Base-by-base conservation (phyloP, 1,140 invertebrate species). In the Pinna nobilis region DNA sequence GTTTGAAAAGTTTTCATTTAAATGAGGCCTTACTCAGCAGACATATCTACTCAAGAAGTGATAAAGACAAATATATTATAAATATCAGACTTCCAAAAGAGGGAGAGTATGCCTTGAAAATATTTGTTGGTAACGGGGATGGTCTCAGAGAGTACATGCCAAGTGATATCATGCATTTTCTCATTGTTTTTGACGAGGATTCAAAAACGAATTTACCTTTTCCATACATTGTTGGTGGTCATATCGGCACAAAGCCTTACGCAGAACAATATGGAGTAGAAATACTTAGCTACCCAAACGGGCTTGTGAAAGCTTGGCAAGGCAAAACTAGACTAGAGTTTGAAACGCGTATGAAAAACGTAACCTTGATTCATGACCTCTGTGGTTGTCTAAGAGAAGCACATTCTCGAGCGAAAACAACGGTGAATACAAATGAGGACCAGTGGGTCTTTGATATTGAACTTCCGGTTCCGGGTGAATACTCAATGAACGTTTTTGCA, bases 61-160 rank as follows among this genome's bases (percentile, higher is more conserved):
- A 74, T 5, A 47, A 35, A 35, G 66, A 65, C 3, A 69, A 53
- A 33, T 74, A 57, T 44, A 49, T 69, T 15, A 51, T 67, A 32
- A 63, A 74, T 25, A 9, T 74, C 18, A 61, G 47, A n/a, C 32
- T 74, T 49, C 65, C 72, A 41, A 47, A 55, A 20, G 65, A 53
- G 33, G 72, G 72, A 18, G 72, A 74, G 69, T 74, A 74, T 39
- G 72, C 57, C 11, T 20, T 74, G 18, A 74, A 74, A 37, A 64
- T 74, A 51, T 69, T 51, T 57, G 59, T 53, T 13, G 70, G 44
- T 18, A 25, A 70, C 30, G 32, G 33, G 11, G 33, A 28, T 18
- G 39, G 53, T 23, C 59, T 47, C 20, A 61, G 39, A 41, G 18
- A 53, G 20, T 50, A 70, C 39, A 33, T 70, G 23, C 68, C 68